Evolutionary conservation across 2,888 invertebrate species (phyloP).

Genomic region (Hirtodrosophila histrioides): DNA sequence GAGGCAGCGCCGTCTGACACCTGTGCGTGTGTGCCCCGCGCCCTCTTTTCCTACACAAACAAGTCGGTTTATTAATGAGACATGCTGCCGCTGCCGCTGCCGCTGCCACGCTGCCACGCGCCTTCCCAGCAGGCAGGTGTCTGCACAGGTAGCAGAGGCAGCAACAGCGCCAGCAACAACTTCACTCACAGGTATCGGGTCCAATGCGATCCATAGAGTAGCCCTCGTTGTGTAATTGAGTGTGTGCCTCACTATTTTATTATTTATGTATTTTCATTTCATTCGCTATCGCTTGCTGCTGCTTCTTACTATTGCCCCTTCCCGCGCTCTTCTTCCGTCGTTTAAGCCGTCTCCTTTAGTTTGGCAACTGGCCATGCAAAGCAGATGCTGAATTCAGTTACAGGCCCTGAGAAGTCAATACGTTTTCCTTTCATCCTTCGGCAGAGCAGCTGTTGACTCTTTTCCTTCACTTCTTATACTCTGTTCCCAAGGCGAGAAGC

Average conservation of each 20-base stretch:
- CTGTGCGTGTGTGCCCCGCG: slow-evolving; percentile 48
- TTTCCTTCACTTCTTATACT: slow-evolving; percentile 13
- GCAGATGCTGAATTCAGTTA: slow-evolving; percentile 41
- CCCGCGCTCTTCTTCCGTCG: not conserved
- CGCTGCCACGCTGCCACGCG: slow-evolving; percentile 46
- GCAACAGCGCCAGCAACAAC: slow-evolving; percentile 7
- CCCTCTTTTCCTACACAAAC: not conserved
- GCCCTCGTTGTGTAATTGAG: slow-evolving; percentile 47
- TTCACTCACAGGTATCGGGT: slow-evolving; percentile 33
- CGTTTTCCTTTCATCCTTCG: slow-evolving; percentile 6
- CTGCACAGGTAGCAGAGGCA: slow-evolving; percentile 32
- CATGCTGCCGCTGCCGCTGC: slow-evolving; percentile 27
- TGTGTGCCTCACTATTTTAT: slow-evolving; percentile 50
- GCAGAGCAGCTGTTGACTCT: slow-evolving; percentile 41
- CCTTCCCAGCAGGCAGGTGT: slow-evolving; percentile 48
- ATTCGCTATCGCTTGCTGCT: slow-evolving; percentile 14
- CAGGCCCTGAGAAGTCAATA: slow-evolving; percentile 19
- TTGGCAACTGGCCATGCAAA: slow-evolving; percentile 47
- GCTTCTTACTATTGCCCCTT: slow-evolving; percentile 8
- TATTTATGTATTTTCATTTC: slow-evolving; percentile 56
- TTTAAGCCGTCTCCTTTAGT: slow-evolving; percentile 15
- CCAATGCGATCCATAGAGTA: slow-evolving; percentile 28
- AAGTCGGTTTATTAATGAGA: slow-evolving; percentile 61
- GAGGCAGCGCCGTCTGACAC: slow-evolving; percentile 53
- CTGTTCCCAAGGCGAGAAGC: not conserved